phyloP scores from a whole-genome alignment of 2,113 vertebrate genomes.

The Proterorhinus semilunaris region DNA sequence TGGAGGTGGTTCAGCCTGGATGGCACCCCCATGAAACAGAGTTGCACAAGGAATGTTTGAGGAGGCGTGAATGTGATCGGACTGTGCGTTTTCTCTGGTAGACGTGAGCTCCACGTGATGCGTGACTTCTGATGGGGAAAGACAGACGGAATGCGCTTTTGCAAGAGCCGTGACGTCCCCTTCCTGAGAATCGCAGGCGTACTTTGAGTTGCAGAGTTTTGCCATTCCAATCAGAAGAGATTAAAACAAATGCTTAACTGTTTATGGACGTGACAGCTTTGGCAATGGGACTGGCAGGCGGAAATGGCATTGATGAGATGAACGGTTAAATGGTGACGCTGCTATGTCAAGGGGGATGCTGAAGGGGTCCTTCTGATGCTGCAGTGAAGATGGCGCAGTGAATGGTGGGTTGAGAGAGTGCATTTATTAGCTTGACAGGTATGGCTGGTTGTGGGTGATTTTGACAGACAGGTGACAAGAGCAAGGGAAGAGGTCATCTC shows the following conservation, averaged over 20 bases:
- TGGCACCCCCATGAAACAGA: background rate
- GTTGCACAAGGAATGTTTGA: background rate
- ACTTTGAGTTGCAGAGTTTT: background rate
- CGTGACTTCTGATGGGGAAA: slow-evolving; percentile 5
- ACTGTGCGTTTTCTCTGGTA: background rate
- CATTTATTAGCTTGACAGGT: background rate
- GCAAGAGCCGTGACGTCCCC: slow-evolving; percentile 12
- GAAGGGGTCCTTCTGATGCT: background rate
- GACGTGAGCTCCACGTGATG: background rate
- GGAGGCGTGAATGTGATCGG: background rate
- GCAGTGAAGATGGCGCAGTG: background rate
- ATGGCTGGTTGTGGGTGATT: background rate
- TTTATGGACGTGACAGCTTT: too few relatives aligned
- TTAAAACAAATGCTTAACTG: too few relatives aligned
- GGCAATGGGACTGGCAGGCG: too few relatives aligned
- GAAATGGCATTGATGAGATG: too few relatives aligned
- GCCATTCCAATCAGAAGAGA: background rate
- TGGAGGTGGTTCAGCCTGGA: slow-evolving; percentile 1
- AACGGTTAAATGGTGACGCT: background rate
- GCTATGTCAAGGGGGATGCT: background rate
- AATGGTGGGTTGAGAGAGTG: background rate
- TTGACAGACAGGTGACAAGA: background rate
- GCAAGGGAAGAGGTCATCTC: too few relatives aligned
- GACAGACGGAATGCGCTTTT: slow-evolving; percentile 25
- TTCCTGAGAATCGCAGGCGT: background rate